These are phyloP conservation scores for Xylophagus ater DNA, from an alignment of 2,888 invertebrate genomes.

Conservation along the genomic window DNA sequence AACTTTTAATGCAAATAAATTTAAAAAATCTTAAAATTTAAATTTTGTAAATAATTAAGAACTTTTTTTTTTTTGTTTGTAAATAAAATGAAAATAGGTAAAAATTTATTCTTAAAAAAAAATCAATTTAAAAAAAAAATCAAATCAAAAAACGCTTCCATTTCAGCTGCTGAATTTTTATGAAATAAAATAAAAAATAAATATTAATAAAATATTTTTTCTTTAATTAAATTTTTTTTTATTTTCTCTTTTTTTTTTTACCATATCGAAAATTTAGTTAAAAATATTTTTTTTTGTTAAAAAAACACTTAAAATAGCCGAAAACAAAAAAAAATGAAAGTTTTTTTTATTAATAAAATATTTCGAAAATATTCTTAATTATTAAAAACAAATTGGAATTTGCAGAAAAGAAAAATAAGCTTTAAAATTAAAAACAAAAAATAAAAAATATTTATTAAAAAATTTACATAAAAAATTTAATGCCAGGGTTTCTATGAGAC, in stretches of 20 bases:
- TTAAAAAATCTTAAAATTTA: background rate
- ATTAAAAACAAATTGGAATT: slow-evolving; percentile 8
- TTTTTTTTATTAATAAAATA: no score
- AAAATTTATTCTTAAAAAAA: no score
- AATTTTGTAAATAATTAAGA: background rate
- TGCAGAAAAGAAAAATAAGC: slow-evolving; percentile 12
- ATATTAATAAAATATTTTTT: background rate
- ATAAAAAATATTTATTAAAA: no score
- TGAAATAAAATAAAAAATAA: background rate
- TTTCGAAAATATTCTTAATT: slow-evolving; percentile 12
- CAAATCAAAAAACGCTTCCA: no score
- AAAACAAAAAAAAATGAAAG: no score
- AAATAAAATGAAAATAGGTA: no score
- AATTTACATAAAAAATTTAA: no score
- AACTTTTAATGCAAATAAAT: no score
- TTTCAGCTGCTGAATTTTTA: background rate
- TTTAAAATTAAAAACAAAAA: slow-evolving; percentile 12
- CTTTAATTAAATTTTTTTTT: background rate
- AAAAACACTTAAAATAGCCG: no score
- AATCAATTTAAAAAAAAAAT: no score
- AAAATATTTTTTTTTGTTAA: background rate
- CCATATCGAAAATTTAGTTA: slow-evolving; percentile 1
- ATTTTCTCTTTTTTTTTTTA: background rate
- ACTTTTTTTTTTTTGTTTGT: background rate
- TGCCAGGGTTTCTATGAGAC: no score